Evolutionary conservation across 1,140 invertebrate species (phyloP).

Genomic region (Zelostemma sp.): DNA sequence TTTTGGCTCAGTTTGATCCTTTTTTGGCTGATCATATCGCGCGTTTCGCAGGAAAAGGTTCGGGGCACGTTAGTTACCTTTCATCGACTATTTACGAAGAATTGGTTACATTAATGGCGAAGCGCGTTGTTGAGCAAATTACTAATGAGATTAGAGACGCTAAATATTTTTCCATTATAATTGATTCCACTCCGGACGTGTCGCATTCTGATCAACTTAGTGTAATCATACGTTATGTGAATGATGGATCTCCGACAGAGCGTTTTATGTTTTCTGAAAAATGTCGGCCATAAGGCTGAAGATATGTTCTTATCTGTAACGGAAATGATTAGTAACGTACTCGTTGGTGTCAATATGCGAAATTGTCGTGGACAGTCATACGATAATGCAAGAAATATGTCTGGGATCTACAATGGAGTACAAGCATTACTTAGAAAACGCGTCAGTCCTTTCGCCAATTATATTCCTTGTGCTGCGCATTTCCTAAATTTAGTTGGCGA

Average conservation of each 20-base stretch:
- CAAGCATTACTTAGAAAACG: constrained; percentile 9
- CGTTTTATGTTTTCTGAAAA: too few species aligned
- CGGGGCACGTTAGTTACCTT: constrained; percentile 38
- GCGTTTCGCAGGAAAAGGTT: constrained; percentile 34
- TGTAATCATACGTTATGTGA: too few species aligned
- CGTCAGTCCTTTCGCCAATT: constrained; percentile 1
- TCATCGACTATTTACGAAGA: constrained; percentile 39
- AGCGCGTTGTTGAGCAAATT: too few species aligned
- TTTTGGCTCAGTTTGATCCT: constrained; percentile 39
- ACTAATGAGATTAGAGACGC: constrained; percentile 24
- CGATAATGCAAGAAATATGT: constrained; percentile 21
- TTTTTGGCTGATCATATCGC: constrained; percentile 41
- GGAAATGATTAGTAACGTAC: too few species aligned
- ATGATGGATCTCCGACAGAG: too few species aligned
- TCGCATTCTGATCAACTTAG: too few species aligned
- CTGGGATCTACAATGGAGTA: constrained; percentile 13
- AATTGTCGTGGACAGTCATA: constrained; percentile 22
- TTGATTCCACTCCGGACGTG: too few species aligned
- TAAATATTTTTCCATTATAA: too few species aligned
- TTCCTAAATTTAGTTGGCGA: constrained; percentile 25
- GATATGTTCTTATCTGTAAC: too few species aligned
- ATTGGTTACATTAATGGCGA: constrained; percentile 41
- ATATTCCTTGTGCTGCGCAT: constrained; percentile 13
- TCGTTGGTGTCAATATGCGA: not conserved
- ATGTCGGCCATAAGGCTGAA: too few species aligned